Base-by-base conservation (phyloP, 2,797 vertebrate species). In the Pipistrellus kuhlii region DNA sequence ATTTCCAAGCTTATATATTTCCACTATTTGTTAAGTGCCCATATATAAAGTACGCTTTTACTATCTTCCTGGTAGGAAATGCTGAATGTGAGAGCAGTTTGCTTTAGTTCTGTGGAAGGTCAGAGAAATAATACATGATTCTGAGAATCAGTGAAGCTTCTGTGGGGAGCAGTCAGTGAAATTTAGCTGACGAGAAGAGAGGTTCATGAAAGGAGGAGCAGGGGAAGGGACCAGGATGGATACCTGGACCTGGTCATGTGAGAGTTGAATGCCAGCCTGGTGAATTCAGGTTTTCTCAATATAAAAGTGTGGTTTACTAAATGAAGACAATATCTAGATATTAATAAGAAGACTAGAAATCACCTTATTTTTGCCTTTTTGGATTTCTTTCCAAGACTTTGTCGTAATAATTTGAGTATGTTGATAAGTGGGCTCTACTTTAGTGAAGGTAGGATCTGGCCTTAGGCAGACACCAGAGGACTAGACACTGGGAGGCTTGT, bases 391-490 rank as follows among this genome's bases (percentile, higher is more conserved):
- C 75, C 1, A 76, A 85, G 57, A 90, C n/a, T 88, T 84, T 68
- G 21, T 75, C 83, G 15, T 88, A 86, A 86, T 87, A 88, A 77
- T 84, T 83, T 93, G 62, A 88, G 13, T 77, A 35, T 77, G 32
- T 91, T 85, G 73, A 15, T 81, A 51, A 6, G 15, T 44, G 91
- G 84, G 18, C 17, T 77, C 38, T 66, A 13, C 71, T 83, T 1
- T 51, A 51, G 69, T 57, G 72, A 94, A 87, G 57, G 51, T 59
- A 84, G 21, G 53, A 8, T 23, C 48, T 95, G 90, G 96, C 96
- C 91, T 18, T 12, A 76, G 95, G 96, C 96, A 81, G 93, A 94
- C 94, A 57, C 94, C 64, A 82, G 90, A 86, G 92, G 93, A 95
- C 64, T 75, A 78, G 95, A 88, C 32, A 57, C 93, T 96, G 95